Conservation (phyloP, 1,140 invertebrate genomes). For the Solen grandis region DNA sequence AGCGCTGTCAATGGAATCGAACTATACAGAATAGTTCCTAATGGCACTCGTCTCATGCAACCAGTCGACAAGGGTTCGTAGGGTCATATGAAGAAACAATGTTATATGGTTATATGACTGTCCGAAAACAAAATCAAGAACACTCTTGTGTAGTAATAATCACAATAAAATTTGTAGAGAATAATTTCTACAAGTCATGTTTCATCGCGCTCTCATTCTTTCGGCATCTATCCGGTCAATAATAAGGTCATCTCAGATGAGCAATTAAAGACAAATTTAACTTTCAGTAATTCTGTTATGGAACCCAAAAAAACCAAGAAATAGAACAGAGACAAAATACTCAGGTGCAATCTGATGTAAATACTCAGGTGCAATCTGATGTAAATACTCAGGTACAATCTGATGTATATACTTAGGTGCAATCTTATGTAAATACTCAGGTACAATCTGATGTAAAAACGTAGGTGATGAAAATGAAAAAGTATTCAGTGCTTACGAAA, state of each 20-base stretch:
- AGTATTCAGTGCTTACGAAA: constrained; percentile 25
- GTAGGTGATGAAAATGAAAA: not conserved
- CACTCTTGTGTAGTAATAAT: constrained; percentile 18
- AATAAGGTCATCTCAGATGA: no score
- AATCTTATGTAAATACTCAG: not conserved
- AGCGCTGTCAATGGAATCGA: constrained; percentile 37
- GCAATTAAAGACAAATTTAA: no score
- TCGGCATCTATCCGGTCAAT: no score
- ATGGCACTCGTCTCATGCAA: constrained; percentile 55
- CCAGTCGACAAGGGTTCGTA: constrained; percentile 42
- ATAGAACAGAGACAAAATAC: not conserved
- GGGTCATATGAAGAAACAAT: constrained; percentile 45
- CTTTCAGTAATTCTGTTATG: no score
- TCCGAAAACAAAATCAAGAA: constrained; percentile 28
- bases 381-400: no score
- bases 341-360: no score
- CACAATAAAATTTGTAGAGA: constrained; percentile 48
- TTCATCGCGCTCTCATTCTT: constrained; percentile 30
- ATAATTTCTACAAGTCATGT: constrained; percentile 47
- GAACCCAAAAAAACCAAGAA: not conserved
- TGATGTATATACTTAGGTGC: no score
- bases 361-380: no score
- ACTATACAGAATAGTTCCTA: constrained; percentile 45
- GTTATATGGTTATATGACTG: constrained; percentile 37
- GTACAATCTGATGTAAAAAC: not conserved